Conservation (phyloP, 2,113 vertebrate genomes). For the Pholis gunnellus region DNA sequence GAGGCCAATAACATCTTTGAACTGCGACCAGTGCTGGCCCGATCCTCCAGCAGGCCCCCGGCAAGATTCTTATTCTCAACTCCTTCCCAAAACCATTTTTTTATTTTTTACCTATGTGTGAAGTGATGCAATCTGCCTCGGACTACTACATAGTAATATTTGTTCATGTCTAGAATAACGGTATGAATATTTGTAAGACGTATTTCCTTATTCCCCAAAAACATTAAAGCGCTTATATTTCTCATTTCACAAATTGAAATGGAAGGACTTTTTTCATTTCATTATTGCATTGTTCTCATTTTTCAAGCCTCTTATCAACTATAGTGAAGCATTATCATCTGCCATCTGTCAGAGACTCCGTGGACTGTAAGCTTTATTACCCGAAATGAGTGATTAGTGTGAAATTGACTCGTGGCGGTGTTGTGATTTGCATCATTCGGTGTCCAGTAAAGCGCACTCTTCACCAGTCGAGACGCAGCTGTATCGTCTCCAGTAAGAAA, state of each 20-base stretch:
- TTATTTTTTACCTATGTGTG: constrained; percentile 6
- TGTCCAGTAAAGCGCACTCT: constrained; percentile 18
- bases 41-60: constrained; percentile 41
- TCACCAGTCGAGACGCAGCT: background rate
- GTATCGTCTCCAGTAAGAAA: background rate
- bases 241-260: constrained; percentile 38
- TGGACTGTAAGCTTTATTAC: constrained; percentile 54
- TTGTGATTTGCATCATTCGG: constrained; percentile 6
- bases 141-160: background rate
- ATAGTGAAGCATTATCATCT: constrained; percentile 40
- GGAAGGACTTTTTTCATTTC: background rate
- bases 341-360: constrained; percentile 65
- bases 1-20: constrained; percentile 59
- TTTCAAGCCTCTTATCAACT: constrained; percentile 63
- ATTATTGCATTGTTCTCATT: constrained; percentile 33
- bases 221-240: background rate
- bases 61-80: constrained; percentile 39
- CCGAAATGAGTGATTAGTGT: constrained; percentile 55
- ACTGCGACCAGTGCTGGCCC: constrained; percentile 30
- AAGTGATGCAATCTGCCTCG: background rate
- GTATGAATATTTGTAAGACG: background rate
- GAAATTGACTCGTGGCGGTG: constrained; percentile 4
- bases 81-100: constrained; percentile 17
- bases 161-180: background rate
- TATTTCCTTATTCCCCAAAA: background rate